Conservation (phyloP, 2,113 vertebrate genomes). For the Machaerirhynchus nigripectus region DNA sequence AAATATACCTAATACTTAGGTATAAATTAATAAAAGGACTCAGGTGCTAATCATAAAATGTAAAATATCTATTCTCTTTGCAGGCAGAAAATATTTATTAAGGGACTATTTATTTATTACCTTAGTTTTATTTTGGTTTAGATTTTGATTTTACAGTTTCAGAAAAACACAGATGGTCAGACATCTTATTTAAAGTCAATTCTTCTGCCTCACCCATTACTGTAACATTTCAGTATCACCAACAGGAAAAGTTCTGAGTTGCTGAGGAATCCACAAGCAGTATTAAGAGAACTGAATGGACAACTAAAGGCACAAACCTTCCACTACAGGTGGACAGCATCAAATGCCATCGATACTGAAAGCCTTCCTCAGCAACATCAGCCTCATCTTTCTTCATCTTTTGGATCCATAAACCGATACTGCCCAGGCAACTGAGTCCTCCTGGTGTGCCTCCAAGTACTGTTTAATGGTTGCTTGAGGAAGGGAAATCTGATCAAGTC, state of each 20-base stretch:
- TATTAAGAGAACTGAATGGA: not conserved
- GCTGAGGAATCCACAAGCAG: not conserved
- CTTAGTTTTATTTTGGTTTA: not conserved
- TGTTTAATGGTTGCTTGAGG: not conserved
- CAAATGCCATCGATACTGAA: not conserved
- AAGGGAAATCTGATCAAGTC: not conserved
- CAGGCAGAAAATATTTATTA: not conserved
- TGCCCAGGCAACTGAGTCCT: not conserved
- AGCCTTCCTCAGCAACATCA: not conserved
- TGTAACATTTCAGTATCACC: not conserved
- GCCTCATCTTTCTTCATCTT: not conserved
- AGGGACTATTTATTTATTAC: not conserved
- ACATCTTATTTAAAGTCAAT: not conserved
- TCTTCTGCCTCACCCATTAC: not conserved
- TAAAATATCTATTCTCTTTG: not conserved
- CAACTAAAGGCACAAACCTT: not conserved
- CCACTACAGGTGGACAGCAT: not conserved
- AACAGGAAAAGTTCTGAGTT: not conserved
- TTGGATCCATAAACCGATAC: not conserved
- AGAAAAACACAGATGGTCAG: not conserved
- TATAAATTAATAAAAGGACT: not conserved
- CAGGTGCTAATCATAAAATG: not conserved
- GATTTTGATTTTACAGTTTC: not conserved
- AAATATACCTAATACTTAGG: not conserved
- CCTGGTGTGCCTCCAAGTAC: not conserved